A percentile compares a stretch with the other conserved stretches of the same genome.
phyloP scores from a whole-genome alignment of 2,113 vertebrate genomes.

The Pseudolaguvia tuberculata region DNA sequence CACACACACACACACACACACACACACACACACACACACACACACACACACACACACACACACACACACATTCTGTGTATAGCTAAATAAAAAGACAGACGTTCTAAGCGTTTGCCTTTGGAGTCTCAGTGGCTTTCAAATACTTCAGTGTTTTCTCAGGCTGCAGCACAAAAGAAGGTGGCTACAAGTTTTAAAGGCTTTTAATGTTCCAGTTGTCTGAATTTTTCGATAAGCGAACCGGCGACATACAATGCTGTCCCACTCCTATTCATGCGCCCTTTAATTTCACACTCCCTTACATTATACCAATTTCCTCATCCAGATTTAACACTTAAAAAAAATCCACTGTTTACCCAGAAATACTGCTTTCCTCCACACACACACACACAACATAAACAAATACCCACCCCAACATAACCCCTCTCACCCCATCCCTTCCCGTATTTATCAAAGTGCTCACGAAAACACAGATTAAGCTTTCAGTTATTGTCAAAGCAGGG shows the following conservation, averaged over 20 bases:
- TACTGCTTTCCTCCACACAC: slow-evolving; percentile 52
- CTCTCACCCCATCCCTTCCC: background rate
- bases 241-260: slow-evolving; percentile 64
- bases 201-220: slow-evolving; percentile 76
- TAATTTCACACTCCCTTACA: slow-evolving; percentile 78
- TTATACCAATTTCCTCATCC: slow-evolving; percentile 73
- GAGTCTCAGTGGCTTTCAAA: slow-evolving; percentile 64
- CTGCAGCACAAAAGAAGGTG: slow-evolving; percentile 69
- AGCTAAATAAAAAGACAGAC: slow-evolving; percentile 54
- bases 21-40: background rate
- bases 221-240: slow-evolving; percentile 70
- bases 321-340: slow-evolving; percentile 69
- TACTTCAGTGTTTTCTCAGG: slow-evolving; percentile 68
- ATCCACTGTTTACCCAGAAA: slow-evolving; percentile 65
- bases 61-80: slow-evolving; percentile 30
- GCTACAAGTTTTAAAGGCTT: slow-evolving; percentile 72
- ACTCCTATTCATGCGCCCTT: slow-evolving; percentile 67
- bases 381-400: background rate
- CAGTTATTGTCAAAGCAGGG: slow-evolving; percentile 76
- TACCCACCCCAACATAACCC: background rate
- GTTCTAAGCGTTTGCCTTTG: slow-evolving; percentile 63
- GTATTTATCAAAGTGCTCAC: slow-evolving; percentile 49
- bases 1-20: no score
- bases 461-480: slow-evolving; percentile 78
- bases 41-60: slow-evolving; percentile 26